Evolutionary conservation across 2,113 vertebrate genomes (phyloP), one percentile per base, ranked within the genome.

Genomic region (Gallinago jamesoni): DNA sequence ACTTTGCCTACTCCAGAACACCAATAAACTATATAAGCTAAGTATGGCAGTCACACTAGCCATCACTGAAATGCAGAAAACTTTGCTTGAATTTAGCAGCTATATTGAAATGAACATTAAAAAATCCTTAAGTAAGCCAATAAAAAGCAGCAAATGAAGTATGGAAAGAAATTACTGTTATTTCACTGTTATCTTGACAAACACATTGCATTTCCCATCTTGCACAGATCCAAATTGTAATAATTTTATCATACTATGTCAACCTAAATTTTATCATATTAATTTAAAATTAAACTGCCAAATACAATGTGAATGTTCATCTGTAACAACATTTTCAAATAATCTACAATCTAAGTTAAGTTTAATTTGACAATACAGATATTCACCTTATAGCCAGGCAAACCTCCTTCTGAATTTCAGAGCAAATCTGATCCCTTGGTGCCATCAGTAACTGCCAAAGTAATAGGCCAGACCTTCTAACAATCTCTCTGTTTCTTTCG

Each of bases 391-490:
- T 99, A 53, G 99, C 99, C 86, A 99, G 97, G 83, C 99, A 99
- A 96, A 99, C 99, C 93, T 99, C 99, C 96, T 97, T 99, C 97
- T 99, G 99, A 93, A 99, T 99, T 97, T 99, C 99, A 77, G 98
- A 95, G 94, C 99, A 99, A 87, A 99, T 99, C 96, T 99, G 99
- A 97, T 99, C 99, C 50, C 98, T 98, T 13, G 99, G 99, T 73
- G 99, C 99, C 99, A 99, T 99, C 53, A 99, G 97, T 37, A 99
- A 97, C 97, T 99, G 99, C 99, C 99, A 99, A 56, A 99, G 98
- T 66, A 99, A 97, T 3, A 99, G 97, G 56, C 99, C 98, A 7
- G 99, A 98, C 20, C 99, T 98, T 37, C 98, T 98, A 78, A 99
- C 98, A 79, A 99, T 99, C 81, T 99, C 99, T 82, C 99, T 98